phyloP scores from a whole-genome alignment of 2,888 invertebrate genomes.

The Aphodius sticticus region DNA sequence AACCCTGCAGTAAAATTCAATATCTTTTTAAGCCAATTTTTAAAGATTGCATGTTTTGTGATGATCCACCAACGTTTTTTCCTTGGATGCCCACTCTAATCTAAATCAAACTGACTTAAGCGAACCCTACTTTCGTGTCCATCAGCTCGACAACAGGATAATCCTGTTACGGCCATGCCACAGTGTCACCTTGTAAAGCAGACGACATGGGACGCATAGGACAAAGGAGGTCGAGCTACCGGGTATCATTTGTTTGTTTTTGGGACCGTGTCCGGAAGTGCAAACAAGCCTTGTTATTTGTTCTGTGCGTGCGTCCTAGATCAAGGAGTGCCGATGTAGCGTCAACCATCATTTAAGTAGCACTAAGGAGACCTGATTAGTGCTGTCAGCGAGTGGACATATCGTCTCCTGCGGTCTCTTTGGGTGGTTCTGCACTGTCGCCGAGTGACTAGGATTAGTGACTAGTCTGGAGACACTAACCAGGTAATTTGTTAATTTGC shows the following conservation, averaged over 20 bases:
- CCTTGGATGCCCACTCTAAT: neutral
- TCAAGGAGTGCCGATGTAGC: neutral
- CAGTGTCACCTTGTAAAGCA: neutral
- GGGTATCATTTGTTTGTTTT: neutral
- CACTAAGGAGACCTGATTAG: neutral
- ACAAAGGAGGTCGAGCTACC: neutral
- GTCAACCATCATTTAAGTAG: neutral
- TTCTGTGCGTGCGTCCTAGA: neutral
- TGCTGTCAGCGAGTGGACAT: neutral
- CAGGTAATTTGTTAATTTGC: conserved; percentile 4
- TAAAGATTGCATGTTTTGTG: no score
- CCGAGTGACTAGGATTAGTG: neutral
- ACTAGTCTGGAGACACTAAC: neutral
- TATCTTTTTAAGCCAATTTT: no score
- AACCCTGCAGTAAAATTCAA: no score
- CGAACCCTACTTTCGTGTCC: neutral
- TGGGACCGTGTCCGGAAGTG: neutral
- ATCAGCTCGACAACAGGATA: neutral
- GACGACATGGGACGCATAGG: neutral
- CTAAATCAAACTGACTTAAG: neutral
- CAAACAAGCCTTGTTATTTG: neutral
- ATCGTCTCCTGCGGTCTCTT: neutral
- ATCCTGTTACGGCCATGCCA: neutral
- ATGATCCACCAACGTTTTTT: no score
- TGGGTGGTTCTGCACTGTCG: neutral